Conservation (phyloP, 2,888 invertebrate genomes). For the Ryuthela nishihirai region DNA sequence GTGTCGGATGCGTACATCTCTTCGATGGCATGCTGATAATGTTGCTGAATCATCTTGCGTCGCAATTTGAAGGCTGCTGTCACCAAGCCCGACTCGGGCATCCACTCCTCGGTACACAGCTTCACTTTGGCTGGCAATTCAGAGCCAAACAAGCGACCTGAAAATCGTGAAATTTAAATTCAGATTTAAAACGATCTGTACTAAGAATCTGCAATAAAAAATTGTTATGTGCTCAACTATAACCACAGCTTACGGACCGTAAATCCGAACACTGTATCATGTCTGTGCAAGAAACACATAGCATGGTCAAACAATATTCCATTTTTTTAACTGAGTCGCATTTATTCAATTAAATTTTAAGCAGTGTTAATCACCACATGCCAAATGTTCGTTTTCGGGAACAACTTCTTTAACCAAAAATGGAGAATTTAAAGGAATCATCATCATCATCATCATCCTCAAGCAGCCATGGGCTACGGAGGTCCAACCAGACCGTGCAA, state of each 20-base stretch:
- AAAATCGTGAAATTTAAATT: background rate
- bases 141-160: conserved; percentile 51
- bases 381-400: too few relatives aligned
- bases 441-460: too few relatives aligned
- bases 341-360: too few relatives aligned
- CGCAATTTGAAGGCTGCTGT: conserved; percentile 58
- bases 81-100: conserved; percentile 56
- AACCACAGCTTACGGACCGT: too few relatives aligned
- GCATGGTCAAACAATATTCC: background rate
- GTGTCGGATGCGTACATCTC: conserved; percentile 47
- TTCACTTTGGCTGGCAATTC: conserved; percentile 54
- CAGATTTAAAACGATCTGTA: background rate
- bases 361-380: too few relatives aligned
- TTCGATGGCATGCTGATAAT: conserved; percentile 51
- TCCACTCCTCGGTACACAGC: conserved; percentile 55
- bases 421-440: too few relatives aligned
- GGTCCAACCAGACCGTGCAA: too few relatives aligned
- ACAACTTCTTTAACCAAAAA: too few relatives aligned
- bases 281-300: background rate
- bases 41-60: conserved; percentile 53
- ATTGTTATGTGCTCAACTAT: too few relatives aligned
- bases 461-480: too few relatives aligned
- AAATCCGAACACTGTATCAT: too few relatives aligned
- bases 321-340: background rate
- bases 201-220: too few relatives aligned